Percentiles rank a stretch among this genome's conserved stretches.
Evolutionary conservation across 2,888 invertebrate species (phyloP).

Genomic region (Eudasyphora cyanicolor): DNA sequence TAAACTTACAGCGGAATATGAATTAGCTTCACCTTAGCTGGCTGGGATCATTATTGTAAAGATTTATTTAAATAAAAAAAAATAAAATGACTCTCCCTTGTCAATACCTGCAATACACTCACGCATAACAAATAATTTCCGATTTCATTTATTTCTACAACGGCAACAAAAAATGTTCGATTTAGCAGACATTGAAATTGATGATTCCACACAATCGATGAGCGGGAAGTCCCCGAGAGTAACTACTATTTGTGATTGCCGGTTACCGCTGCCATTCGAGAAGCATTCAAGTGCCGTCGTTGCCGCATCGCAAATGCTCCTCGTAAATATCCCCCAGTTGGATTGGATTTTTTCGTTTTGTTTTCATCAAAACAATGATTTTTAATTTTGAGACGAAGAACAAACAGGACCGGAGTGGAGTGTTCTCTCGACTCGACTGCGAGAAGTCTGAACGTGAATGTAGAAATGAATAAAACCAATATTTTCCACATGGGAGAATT

Average conservation of each 20-base stretch:
- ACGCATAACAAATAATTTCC: too few species aligned
- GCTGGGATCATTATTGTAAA: too few species aligned
- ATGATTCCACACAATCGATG: conserved; percentile 21
- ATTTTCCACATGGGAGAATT: conserved; percentile 78
- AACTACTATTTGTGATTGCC: conserved; percentile 16
- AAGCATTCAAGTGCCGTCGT: neutral
- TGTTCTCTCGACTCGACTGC: neutral
- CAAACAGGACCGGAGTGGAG: neutral
- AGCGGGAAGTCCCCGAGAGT: neutral
- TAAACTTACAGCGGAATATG: too few species aligned
- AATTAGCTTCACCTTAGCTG: too few species aligned
- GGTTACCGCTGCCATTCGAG: too few species aligned
- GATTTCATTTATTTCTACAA: too few species aligned
- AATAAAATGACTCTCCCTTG: too few species aligned
- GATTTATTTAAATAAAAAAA: too few species aligned
- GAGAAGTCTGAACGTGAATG: conserved; percentile 22
- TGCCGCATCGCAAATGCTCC: neutral
- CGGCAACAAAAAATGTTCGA: neutral
- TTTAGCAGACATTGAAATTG: conserved; percentile 20
- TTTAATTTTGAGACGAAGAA: conserved; percentile 23
- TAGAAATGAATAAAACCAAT: conserved; percentile 54
- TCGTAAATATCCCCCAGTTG: conserved; percentile 1
- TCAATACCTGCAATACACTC: too few species aligned
- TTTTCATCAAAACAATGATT: conserved; percentile 21
- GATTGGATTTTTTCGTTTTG: too few species aligned